Conservation (phyloP, 2,797 vertebrate species). For the Euphonia xanthogaster region DNA sequence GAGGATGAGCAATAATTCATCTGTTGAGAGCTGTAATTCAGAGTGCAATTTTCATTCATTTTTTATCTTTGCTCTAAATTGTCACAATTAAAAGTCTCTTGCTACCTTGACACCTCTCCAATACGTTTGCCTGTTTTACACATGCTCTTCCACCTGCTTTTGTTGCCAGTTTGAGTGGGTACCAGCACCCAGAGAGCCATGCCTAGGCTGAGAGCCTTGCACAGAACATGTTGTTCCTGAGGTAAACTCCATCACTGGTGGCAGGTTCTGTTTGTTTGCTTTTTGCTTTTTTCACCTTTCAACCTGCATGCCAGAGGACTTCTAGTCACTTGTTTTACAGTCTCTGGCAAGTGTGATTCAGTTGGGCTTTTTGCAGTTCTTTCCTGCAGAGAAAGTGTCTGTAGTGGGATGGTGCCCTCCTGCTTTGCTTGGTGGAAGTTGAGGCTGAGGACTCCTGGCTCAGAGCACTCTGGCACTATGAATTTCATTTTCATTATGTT, state of each 20-base stretch:
- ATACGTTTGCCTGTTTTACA: not conserved
- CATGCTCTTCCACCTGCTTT: not conserved
- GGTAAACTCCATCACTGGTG: not conserved
- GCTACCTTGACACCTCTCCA: not conserved
- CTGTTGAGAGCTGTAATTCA: not conserved
- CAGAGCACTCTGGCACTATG: accelerated
- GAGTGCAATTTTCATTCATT: not conserved
- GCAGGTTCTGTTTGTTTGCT: not conserved
- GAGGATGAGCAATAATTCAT: not conserved
- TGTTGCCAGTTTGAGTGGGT: not conserved
- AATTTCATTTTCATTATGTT: not conserved
- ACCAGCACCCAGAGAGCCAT: not conserved
- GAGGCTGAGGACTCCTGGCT: not conserved
- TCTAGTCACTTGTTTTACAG: not conserved
- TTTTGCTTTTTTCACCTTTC: not conserved
- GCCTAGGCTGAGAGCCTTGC: not conserved
- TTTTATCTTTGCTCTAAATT: not conserved
- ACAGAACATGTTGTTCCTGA: accelerated
- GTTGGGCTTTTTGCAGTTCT: not conserved
- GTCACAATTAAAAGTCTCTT: not conserved
- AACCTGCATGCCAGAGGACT: not conserved
- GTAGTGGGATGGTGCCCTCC: not conserved
- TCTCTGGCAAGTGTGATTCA: not conserved
- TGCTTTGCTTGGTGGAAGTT: not conserved
- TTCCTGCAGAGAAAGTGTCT: not conserved